Evolutionary conservation across 2,888 invertebrate species (phyloP).

Genomic region (Drosophila tanythrix): DNA sequence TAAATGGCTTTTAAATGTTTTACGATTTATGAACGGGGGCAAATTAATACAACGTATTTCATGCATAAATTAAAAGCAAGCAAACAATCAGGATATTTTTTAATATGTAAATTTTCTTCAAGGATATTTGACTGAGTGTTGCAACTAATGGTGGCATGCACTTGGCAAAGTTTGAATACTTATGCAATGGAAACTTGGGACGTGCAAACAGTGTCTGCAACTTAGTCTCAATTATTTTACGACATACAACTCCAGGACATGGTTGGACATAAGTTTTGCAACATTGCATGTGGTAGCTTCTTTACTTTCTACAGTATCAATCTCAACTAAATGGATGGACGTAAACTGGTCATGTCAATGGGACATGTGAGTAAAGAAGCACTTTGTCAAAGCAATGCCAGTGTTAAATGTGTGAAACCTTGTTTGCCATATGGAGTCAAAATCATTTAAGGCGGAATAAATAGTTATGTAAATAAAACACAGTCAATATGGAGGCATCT

Average conservation of each 20-base stretch:
- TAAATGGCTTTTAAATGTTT: background rate
- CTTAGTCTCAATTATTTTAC: background rate
- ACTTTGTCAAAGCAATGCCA: background rate
- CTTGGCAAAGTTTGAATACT: background rate
- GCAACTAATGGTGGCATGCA: background rate
- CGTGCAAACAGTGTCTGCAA: background rate
- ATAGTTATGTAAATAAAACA: constrained; percentile 9
- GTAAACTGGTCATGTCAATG: background rate
- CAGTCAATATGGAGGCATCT: background rate
- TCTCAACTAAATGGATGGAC: background rate
- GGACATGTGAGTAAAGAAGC: background rate
- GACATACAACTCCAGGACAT: background rate
- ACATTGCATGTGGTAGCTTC: background rate
- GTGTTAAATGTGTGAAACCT: background rate
- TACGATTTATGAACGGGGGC: background rate
- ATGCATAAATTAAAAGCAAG: background rate
- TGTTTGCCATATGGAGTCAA: constrained; percentile 9
- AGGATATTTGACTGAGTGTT: background rate
- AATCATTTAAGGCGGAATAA: background rate
- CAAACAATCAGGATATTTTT: background rate
- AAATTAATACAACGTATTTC: background rate
- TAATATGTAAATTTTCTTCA: background rate
- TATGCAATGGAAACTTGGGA: background rate
- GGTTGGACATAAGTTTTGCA: background rate
- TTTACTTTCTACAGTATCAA: background rate